Base-by-base conservation (phyloP, 2,888 invertebrate genomes). In the Meiosimyza decipiens region DNA sequence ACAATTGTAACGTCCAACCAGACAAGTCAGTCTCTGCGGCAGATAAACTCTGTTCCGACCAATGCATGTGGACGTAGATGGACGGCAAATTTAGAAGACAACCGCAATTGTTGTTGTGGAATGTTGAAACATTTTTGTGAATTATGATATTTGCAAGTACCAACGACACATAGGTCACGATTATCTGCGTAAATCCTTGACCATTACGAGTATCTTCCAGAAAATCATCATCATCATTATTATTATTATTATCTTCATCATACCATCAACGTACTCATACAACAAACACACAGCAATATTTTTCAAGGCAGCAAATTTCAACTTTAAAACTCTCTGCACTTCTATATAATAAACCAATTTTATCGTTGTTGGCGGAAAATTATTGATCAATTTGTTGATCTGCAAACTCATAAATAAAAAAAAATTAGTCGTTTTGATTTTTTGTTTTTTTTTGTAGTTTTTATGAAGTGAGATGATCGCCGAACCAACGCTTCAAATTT, bases 331-430 rank as follows among this genome's bases (percentile, higher is more conserved):
- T 84, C 84, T 83, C 80, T 82, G 81, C 82, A 83, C 81, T 84
- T 85, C 68, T 65, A 75, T 77, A 75, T 76, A 78, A 81, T 81
- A 81, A 81, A 81, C 81, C 80, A 81, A 81, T 81, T 81, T 81
- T 80, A 79, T 74, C 54, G 74, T 77, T 71, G 76, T 74, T 77
- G 74, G 69, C 60, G 70, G 71, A 79, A 85, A 84, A 83, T 85
- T 85, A 85, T 84, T 85, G 83, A 84, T 83, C 86, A 86, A 86
- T 86, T 85, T 85, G 86, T 83, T 82, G 85, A 86, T 84, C 85
- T 85, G 84, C 82, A 84, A 83, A 82, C 84, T 84, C 83, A 85
- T 86, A 86, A 86, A 85, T 86, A 84, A 84, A 82, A 83, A 82
- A 40, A 40, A 7, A 9, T 6, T 40, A 40, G 40, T 40, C 9